Conservation (phyloP, 2,113 vertebrate species). For the Crotalus viridis region DNA sequence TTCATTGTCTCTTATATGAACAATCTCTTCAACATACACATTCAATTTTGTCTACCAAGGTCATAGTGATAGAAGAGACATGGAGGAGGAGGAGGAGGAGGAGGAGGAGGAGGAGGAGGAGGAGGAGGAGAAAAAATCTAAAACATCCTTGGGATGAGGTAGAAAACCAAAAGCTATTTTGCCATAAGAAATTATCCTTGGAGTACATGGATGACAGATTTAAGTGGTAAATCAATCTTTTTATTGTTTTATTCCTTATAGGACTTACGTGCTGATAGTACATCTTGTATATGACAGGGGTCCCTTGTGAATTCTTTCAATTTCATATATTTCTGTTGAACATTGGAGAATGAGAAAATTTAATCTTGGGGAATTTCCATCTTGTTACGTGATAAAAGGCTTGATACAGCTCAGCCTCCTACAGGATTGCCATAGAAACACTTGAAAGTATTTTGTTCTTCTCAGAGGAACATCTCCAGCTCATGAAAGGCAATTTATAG, state of each 20-base stretch:
- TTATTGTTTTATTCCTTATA: background rate
- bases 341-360: background rate
- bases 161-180: background rate
- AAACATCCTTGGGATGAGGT: background rate
- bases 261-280: background rate
- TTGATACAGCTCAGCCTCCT: conserved; percentile 10
- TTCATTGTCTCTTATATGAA: background rate
- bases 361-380: conserved; percentile 24
- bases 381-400: conserved; percentile 9
- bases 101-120: no score
- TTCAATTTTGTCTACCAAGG: background rate
- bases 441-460: conserved; percentile 29
- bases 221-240: background rate
- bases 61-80: background rate
- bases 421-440: conserved; percentile 41
- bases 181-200: background rate
- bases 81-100: background rate
- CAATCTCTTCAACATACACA: background rate
- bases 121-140: background rate
- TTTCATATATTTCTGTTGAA: background rate
- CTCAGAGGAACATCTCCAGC: conserved; percentile 16
- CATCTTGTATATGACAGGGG: background rate
- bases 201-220: background rate
- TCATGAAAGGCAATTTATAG: conserved; percentile 29
- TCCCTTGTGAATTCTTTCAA: background rate